These are phyloP conservation scores for Drepanosiphum platanoidis DNA, from an alignment of 2,888 invertebrate species.

Conservation along the genomic window DNA sequence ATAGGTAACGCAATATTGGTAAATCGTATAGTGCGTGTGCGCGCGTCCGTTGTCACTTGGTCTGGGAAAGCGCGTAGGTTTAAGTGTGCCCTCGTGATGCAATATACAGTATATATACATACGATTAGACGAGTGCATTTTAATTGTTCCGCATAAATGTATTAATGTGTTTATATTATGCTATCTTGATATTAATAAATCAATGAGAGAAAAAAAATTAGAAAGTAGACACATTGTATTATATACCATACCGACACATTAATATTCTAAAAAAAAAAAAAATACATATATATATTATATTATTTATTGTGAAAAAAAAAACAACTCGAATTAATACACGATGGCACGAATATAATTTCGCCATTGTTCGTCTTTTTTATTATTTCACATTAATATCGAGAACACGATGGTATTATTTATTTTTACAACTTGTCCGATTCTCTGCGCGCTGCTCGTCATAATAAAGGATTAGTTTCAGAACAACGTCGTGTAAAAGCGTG, in stretches of 20 bases:
- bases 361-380: not conserved
- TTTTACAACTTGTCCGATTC: not conserved
- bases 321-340: not conserved
- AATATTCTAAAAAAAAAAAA: not conserved
- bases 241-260: not conserved
- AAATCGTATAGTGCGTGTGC: too few species aligned
- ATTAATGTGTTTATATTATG: not conserved
- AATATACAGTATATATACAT: too few species aligned
- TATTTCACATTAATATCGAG: not conserved
- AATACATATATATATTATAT: too few species aligned
- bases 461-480: not conserved
- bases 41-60: too few species aligned
- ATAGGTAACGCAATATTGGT: too few species aligned
- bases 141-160: not conserved
- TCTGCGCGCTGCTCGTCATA: not conserved
- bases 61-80: too few species aligned
- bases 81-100: too few species aligned
- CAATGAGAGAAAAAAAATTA: not conserved
- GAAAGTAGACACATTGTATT: too few species aligned
- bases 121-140: too few species aligned
- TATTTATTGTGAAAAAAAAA: not conserved
- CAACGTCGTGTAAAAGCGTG: not conserved
- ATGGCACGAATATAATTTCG: not conserved
- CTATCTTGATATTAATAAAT: not conserved
- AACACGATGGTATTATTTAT: not conserved